Base-by-base conservation (phyloP, 2,113 vertebrate species). In the Acanthisitta chloris region DNA sequence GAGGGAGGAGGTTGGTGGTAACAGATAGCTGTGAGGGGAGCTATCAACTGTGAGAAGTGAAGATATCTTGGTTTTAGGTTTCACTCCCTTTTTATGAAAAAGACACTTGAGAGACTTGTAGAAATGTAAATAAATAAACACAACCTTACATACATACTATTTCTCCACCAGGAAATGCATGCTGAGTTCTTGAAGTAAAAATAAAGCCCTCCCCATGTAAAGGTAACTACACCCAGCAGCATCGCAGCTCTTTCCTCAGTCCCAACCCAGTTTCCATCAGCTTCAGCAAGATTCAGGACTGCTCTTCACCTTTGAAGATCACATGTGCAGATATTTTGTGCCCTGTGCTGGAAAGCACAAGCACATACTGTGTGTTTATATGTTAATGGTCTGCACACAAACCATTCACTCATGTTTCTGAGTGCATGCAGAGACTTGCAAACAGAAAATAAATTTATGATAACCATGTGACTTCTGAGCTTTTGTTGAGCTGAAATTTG, bases 141-240 rank as follows among this genome's bases (percentile, higher is more conserved):
- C 14, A 55, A 14, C 23, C 34, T 14, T 45, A 38, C 6, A 15
- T 42, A 25, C 14, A 13, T 38, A 51, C 14, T 0, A 0, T 38
- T 62, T 72, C 51, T 71, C 23, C 14, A 48, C 12, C 9, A 33
- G 28, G 48, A 65, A 87, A 70, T 70, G 8, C 5, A 49, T 65
- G 36, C 4, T 19, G 13, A 21, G 28, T 42, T 71, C 26, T 36
- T 76, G 69, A 77, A 88, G 33, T 40, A 55, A 84, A 84, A 74
- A 29, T 29, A 58, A 83, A 80, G 34, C 17, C 18, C 67, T 43
- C 13, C 17, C 6, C 2, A 0, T 23, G 13, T 62, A 52, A 62
- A 79, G 5, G n/a, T 25, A n/a, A 23, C 43, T n/a, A 4, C 34
- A 69, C 17, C 31, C 62, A 42, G 21, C 33, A 73, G 36, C 45